phyloP scores from a whole-genome alignment of 1,140 invertebrate genomes.

The Drosophila nasuta region DNA sequence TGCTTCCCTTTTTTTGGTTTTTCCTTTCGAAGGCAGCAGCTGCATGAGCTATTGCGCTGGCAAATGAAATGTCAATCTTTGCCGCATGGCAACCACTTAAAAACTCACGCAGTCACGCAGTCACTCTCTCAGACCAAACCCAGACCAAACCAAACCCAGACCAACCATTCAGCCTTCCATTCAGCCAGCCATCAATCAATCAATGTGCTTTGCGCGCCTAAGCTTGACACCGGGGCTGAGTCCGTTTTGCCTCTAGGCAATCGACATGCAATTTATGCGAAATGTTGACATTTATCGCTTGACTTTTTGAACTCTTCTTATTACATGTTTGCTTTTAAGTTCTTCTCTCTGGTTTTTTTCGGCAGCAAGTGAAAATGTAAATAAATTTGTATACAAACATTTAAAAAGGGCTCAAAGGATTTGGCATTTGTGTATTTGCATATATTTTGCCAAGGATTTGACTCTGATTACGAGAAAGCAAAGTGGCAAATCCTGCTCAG shows the following conservation, averaged over 20 bases:
- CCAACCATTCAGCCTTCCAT: constrained; percentile 30
- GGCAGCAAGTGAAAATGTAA: constrained; percentile 45
- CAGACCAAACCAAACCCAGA: not conserved
- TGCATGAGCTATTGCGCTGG: constrained; percentile 9
- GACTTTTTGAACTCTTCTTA: constrained; percentile 44
- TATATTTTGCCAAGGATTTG: constrained; percentile 21
- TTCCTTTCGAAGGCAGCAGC: not conserved
- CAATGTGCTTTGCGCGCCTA: constrained; percentile 49
- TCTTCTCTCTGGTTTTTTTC: constrained; percentile 23
- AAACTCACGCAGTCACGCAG: constrained; percentile 30
- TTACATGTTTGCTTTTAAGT: constrained; percentile 52
- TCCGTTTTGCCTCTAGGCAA: constrained; percentile 41
- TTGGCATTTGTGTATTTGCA: constrained; percentile 49
- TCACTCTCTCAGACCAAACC: constrained; percentile 11
- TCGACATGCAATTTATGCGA: constrained; percentile 79
- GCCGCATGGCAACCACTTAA: constrained; percentile 37
- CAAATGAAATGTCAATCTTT: constrained; percentile 62
- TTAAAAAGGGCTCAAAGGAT: constrained; percentile 67
- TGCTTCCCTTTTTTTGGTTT: constrained; percentile 1
- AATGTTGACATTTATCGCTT: constrained; percentile 77
- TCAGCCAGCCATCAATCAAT: constrained; percentile 59
- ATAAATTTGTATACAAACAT: constrained; percentile 70
- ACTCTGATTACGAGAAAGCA: constrained; percentile 6
- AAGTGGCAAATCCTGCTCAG: constrained; percentile 2
- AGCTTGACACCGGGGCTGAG: constrained; percentile 39